Evolutionary conservation across 2,797 vertebrate genomes (phyloP).

Genomic region (Esox lucius): DNA sequence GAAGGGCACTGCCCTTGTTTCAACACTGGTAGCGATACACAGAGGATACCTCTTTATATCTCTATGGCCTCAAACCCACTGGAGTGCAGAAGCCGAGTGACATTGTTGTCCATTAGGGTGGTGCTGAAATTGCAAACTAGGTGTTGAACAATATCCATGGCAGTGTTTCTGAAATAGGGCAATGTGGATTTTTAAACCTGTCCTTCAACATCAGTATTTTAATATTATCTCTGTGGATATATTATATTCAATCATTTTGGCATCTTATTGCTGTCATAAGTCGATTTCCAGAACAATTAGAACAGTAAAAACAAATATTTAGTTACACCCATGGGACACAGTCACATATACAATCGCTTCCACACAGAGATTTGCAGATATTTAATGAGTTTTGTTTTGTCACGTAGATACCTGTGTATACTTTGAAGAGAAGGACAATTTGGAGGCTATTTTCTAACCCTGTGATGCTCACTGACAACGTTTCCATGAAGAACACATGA

Average conservation of each 20-base stretch:
- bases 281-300: neutral
- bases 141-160: slow-evolving; percentile 63
- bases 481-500: slow-evolving; percentile 9
- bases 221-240: neutral
- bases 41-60: too few relatives aligned
- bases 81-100: neutral
- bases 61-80: neutral
- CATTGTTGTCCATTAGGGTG: neutral
- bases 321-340: too few relatives aligned
- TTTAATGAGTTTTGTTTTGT: neutral
- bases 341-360: neutral
- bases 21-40: too few relatives aligned
- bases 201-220: neutral
- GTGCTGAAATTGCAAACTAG: too few relatives aligned
- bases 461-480: neutral
- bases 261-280: neutral
- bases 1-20: too few relatives aligned
- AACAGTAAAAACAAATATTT: neutral
- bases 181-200: slow-evolving; percentile 6
- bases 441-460: neutral
- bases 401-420: slow-evolving; percentile 13
- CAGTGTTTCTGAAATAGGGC: slow-evolving; percentile 57
- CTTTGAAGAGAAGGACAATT: neutral
- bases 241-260: neutral
- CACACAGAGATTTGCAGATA: neutral